Base-by-base conservation (phyloP, 2,797 vertebrate species). In the Sebastes trivittatus region DNA sequence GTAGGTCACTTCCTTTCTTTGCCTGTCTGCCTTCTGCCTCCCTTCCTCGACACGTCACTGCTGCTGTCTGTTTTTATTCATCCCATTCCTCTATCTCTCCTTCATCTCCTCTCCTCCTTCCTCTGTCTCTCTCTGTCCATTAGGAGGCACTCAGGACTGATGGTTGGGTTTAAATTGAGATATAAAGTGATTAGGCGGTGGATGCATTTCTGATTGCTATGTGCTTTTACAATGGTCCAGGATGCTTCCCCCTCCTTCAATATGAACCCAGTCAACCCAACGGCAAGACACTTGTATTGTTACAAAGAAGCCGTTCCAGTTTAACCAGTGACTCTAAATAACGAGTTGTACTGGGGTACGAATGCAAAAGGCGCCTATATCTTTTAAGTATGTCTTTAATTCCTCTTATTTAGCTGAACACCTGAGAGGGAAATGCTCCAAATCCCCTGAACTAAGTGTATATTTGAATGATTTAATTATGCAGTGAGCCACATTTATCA, bases 161-260 rank as follows among this genome's bases (percentile, higher is more conserved):
- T 90, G 85, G 76, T 74, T 42, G n/a, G 80, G 29, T 87, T 91
- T 80, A 89, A 92, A 93, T 92, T 86, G 83, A 93, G 84, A 88
- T 93, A 92, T 95, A 95, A 95, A 94, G 83, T 90, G 92, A 96
- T 95, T 95, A 95, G 81, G 84, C 78, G 30, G 72, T 87, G 73
- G 88, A 89, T 92, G 81, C 77, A 72, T 88, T 91, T 91, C 83
- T 85, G 89, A 89, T 91, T 85, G 87, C 82, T 61, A 6, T 88
- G 85, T 86, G 82, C 81, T 91, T 80, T 77, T 67, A 82, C 75
- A 83, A 36, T 59, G n/a, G 56, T 52, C 25, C 73, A 20, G 65
- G 76, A 88, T 78, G 84, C 61, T 75, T 80, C 49, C n/a, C 22
- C 2, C 30, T 16, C 36, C 56, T 49, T 83, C 66, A 78, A 16